phyloP scores from a whole-genome alignment of 1,140 invertebrate species.

The Phocides pigmalion region DNA sequence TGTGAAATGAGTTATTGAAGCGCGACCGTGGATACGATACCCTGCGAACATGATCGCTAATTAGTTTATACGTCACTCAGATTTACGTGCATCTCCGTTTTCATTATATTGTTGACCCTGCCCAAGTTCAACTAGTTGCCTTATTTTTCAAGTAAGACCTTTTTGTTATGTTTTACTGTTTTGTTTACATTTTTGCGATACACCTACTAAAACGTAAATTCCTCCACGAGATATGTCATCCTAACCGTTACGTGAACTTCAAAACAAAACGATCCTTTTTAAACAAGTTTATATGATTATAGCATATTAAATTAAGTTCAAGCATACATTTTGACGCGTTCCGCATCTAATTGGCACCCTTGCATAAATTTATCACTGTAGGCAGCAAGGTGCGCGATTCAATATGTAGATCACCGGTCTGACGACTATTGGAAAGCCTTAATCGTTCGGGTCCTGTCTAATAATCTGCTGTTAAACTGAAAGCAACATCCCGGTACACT shows the following conservation, averaged over 20 bases:
- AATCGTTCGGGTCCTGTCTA: constrained; percentile 55
- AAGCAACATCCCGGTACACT: constrained; percentile 61
- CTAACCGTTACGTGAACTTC: constrained; percentile 58
- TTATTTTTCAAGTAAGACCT: neutral
- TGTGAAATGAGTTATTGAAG: constrained; percentile 77
- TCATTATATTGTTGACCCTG: constrained; percentile 7
- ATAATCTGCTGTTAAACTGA: constrained; percentile 66
- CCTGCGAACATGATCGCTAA: constrained; percentile 51
- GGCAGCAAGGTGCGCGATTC: constrained; percentile 44
- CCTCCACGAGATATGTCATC: constrained; percentile 57
- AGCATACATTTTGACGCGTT: constrained; percentile 52
- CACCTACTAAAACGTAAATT: constrained; percentile 53
- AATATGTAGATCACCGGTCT: constrained; percentile 52
- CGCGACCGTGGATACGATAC: constrained; percentile 63
- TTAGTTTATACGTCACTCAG: constrained; percentile 37
- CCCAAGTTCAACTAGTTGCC: constrained; percentile 11
- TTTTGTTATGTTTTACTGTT: neutral
- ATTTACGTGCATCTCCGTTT: constrained; percentile 19
- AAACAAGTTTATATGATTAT: constrained; percentile 40
- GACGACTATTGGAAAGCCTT: constrained; percentile 59
- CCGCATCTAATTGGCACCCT: constrained; percentile 71
- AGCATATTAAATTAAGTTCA: constrained; percentile 45
- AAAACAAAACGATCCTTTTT: constrained; percentile 53
- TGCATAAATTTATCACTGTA: constrained; percentile 63
- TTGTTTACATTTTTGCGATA: constrained; percentile 27